These are phyloP conservation scores for Stenchaetothrips biformis DNA, from an alignment of 2,888 invertebrate genomes.

Conservation along the genomic window DNA sequence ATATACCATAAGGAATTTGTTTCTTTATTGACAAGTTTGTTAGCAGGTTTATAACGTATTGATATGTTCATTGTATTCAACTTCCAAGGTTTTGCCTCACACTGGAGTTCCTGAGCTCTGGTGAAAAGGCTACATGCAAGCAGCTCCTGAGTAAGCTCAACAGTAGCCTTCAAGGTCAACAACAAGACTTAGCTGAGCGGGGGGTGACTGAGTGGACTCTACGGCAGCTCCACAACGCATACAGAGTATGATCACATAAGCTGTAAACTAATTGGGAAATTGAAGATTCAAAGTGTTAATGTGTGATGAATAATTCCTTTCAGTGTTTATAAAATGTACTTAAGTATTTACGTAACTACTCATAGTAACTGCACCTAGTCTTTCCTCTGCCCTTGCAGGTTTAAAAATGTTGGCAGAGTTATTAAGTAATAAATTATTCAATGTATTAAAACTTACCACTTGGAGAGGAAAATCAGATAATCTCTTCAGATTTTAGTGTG, in stretches of 20 bases:
- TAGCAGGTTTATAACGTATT: neutral
- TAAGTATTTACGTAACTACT: neutral
- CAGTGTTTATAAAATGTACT: neutral
- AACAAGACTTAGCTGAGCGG: constrained; percentile 43
- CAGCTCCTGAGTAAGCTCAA: constrained; percentile 44
- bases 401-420: neutral
- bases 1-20: neutral
- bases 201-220: constrained; percentile 43
- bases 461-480: neutral
- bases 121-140: constrained; percentile 43
- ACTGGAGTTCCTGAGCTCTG: constrained; percentile 45
- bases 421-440: neutral
- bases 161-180: constrained; percentile 40
- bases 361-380: neutral
- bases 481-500: no score
- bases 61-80: neutral
- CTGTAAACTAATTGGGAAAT: neutral
- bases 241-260: constrained; percentile 36
- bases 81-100: constrained; percentile 41
- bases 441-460: neutral
- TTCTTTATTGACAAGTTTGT: neutral
- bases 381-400: neutral
- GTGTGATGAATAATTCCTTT: neutral
- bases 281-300: neutral
- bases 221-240: constrained; percentile 40